Evolutionary conservation across 2,888 invertebrate genomes (phyloP), one percentile per base, ranked within the genome.

Genomic region (Quadriops clusia): DNA sequence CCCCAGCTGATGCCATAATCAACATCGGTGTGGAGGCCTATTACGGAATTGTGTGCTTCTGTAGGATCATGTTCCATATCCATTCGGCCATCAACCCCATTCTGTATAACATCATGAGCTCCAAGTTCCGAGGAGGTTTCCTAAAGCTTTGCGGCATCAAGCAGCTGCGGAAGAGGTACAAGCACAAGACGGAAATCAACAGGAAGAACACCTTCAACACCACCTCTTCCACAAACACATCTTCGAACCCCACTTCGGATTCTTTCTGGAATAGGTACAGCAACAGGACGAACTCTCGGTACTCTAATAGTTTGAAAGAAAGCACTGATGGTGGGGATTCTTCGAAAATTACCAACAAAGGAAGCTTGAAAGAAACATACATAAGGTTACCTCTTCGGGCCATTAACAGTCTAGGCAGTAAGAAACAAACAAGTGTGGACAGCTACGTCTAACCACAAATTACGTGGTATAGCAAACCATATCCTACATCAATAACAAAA

Each of bases 51-150:
- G 65, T 90, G 38, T 86, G 83, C 60, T 82, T 87, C 61, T 82
- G 82, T 53, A 74, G 90, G 43, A 77, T 87, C 31, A 83, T 90
- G 81, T 64, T 86, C 42, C 87, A 89, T 61, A 70, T 89, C 30
- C 90, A 91, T 60, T 89, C 89, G 26, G 89, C 89, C 7, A 76
- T 89, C 32, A 91, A 91, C 65, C 90, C 90, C 7, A 83, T 90
- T 48, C 64, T 91, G 29, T 91, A 91, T 61, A 90, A 89, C 57
- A 70, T 90, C 32, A 86, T 90, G 79, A 87, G 87, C 34, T 83
- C 87, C 2, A 90, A 89, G 56, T 91, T 91, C 62, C 72, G 90
- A 5, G 77, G 77, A 28, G 85, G 84, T 3, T 85, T 86, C 45
- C 67, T 79, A 30, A 74, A 72, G 47, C 59, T 83, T 27, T 68